phyloP scores from a whole-genome alignment of 2,113 vertebrate genomes.

The Anas platyrhynchos region DNA sequence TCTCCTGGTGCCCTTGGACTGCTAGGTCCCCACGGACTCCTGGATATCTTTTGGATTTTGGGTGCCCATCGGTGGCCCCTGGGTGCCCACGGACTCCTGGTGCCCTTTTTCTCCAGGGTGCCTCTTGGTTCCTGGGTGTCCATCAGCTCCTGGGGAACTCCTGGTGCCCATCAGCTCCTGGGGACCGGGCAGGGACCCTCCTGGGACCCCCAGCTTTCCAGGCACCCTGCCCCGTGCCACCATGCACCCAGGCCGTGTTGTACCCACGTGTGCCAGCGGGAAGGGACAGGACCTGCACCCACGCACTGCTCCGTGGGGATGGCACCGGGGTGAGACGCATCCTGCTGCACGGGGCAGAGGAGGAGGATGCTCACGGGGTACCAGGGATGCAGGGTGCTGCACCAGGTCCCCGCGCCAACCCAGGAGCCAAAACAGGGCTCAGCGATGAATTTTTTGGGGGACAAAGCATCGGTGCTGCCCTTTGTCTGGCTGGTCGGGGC shows the following conservation, averaged over 20 bases:
- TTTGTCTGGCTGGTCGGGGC: background rate
- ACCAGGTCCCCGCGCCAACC: too few species aligned
- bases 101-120: background rate
- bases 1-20: background rate
- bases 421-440: background rate
- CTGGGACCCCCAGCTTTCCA: background rate
- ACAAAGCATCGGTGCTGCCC: too few species aligned
- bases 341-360: too few species aligned
- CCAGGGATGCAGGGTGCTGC: background rate
- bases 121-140: too few species aligned
- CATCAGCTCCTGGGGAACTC: background rate
- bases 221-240: background rate
- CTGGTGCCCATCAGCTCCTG: background rate
- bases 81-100: background rate
- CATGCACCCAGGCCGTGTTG: background rate
- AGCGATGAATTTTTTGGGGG: background rate
- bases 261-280: background rate
- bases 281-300: background rate
- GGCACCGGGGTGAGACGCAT: background rate
- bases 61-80: rapidly evolving
- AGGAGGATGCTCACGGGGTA: background rate
- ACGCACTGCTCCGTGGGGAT: background rate
- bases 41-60: background rate
- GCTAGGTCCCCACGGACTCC: too few species aligned
- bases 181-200: background rate